phyloP scores from a whole-genome alignment of 2,888 invertebrate genomes.

The Mythimna impura region DNA sequence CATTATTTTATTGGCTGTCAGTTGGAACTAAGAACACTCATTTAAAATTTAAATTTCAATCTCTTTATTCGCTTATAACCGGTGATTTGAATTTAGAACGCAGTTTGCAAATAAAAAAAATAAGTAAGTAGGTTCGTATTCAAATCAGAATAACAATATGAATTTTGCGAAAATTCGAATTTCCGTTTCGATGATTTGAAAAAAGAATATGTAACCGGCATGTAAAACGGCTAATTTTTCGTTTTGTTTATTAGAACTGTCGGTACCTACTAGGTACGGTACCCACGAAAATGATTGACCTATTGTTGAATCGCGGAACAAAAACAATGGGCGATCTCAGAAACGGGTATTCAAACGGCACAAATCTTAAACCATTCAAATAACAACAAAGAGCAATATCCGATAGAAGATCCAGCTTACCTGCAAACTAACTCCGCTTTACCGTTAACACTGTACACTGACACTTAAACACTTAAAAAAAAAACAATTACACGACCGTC shows the following conservation, averaged over 20 bases:
- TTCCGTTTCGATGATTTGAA: not conserved
- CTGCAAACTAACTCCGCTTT: conserved; percentile 61
- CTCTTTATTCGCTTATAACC: conserved; percentile 16
- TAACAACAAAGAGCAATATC: conserved; percentile 52
- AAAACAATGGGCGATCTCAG: conserved; percentile 53
- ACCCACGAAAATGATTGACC: conserved; percentile 28
- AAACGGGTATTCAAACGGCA: conserved; percentile 43
- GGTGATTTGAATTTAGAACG: conserved; percentile 30
- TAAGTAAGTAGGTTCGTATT: conserved; percentile 1
- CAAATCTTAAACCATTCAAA: conserved; percentile 37
- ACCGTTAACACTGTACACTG: conserved; percentile 71
- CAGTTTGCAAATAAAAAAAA: conserved; percentile 15
- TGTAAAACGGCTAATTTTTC: not conserved
- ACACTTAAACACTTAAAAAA: conserved; percentile 70
- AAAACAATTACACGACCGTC: conserved; percentile 76
- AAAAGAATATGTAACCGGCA: not conserved
- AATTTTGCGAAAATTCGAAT: not conserved
- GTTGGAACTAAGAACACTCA: conserved; percentile 25
- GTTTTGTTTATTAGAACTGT: conserved; percentile 2
- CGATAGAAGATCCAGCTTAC: conserved; percentile 63
- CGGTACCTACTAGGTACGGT: not conserved
- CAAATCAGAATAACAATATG: not conserved
- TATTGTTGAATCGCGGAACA: conserved; percentile 28
- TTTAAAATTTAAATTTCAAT: conserved; percentile 38
- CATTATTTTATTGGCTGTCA: conserved; percentile 25